Evolutionary conservation across 2,797 vertebrate genomes (phyloP), one percentile per base, ranked within the genome.

Genomic region (Hephaestus fuliginosus): DNA sequence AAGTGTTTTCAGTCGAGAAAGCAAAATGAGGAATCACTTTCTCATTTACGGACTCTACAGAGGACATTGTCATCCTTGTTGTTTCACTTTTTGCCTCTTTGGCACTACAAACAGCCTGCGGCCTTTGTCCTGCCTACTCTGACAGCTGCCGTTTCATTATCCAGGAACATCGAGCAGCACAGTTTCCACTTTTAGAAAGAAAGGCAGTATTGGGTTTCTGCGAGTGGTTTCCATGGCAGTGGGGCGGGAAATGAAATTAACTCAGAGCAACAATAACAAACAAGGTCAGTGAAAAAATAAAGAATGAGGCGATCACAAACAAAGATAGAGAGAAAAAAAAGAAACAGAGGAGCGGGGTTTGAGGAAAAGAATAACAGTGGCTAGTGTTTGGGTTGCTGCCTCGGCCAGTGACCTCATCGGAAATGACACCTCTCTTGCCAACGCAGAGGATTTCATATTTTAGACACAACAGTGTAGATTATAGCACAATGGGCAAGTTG

Each of bases 231-330:
- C 87, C 74, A 77, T 73, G 46, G 85, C 64, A 66, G 89, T 69
- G 81, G 81, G 88, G 86, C 39, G 86, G 91, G 86, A 95, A 94
- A 92, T 90, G 28, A 88, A 92, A 88, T 89, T 70, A 92, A 90
- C 85, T 78, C 55, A 2, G 75, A 91, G 89, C 70, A 83, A 84
- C 79, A 80, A 93, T 88, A 95, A 95, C 80, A 94, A 93, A 93
- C 85, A 82, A 83, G 76, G 82, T 86, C 81, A 76, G 79, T 62
- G 74, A 82, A 81, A 89, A 91, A 93, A 90, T 91, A 89, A 91
- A 91, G 87, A 87, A 8, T 49, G 88, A 74, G 41, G 68, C 15
- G 41, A 92, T 84, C 3, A 8, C 72, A 87, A 91, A 88, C 79
- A 91, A 55, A 93, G 82, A 87, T 78, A 52, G 76, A 74, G 73